phyloP scores from a whole-genome alignment of 1,140 invertebrate species.

The Aphaenogaster floridana region DNA sequence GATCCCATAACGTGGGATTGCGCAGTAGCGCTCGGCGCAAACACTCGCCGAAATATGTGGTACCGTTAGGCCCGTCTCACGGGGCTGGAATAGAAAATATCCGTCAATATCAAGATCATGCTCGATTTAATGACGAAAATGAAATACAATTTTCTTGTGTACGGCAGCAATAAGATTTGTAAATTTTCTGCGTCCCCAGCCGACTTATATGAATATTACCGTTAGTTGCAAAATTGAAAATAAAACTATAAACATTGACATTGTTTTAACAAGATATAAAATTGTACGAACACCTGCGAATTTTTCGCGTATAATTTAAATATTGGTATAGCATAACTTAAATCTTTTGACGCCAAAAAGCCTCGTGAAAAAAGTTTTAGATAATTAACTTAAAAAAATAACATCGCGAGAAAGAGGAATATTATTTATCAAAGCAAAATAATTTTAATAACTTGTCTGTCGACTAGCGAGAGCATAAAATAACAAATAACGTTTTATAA shows the following conservation, averaged over 20 bases:
- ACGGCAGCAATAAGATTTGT: neutral
- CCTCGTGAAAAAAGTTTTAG: neutral
- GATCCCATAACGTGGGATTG: neutral
- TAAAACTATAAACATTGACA: neutral
- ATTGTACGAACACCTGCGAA: neutral
- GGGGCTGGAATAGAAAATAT: neutral
- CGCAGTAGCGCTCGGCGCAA: neutral
- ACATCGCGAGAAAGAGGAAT: neutral
- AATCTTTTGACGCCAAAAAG: neutral
- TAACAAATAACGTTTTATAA: neutral
- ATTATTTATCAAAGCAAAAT: constrained; percentile 4
- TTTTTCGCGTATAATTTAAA: neutral
- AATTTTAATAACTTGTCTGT: neutral
- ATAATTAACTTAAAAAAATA: neutral
- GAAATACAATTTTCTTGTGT: neutral
- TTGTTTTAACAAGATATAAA: neutral
- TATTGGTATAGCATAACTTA: neutral
- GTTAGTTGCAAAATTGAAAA: neutral
- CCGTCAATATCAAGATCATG: neutral
- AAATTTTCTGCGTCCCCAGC: neutral
- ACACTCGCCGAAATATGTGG: neutral
- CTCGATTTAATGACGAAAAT: neutral
- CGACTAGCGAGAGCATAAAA: neutral
- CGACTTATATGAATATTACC: neutral
- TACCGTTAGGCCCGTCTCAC: neutral